These are phyloP conservation scores for Lineus longissimus DNA, from an alignment of 1,140 invertebrate genomes.

Conservation along the genomic window DNA sequence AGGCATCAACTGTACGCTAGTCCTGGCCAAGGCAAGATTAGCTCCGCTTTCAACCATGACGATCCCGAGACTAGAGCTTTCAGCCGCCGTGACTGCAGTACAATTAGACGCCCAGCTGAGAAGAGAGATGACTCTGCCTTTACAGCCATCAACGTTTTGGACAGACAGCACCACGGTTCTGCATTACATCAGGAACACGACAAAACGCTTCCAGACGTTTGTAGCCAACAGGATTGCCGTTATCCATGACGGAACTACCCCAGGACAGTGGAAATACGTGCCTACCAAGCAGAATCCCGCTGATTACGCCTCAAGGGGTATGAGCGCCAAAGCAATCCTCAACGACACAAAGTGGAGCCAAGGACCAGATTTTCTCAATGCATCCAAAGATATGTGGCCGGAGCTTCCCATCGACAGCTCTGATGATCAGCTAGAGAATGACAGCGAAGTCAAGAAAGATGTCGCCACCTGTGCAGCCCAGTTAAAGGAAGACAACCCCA, in stretches of 20 bases:
- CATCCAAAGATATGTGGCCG: too few species aligned
- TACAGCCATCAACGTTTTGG: constrained; percentile 2
- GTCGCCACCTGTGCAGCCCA: background rate
- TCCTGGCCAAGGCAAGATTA: constrained; percentile 8
- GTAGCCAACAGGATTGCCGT: background rate
- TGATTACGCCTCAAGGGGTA: constrained; percentile 6
- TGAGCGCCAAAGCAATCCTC: background rate
- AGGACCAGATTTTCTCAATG: constrained; percentile 6
- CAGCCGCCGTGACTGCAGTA: constrained; percentile 4
- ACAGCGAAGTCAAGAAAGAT: background rate
- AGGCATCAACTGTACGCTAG: background rate
- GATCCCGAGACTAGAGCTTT: constrained; percentile 14
- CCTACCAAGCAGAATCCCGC: constrained; percentile 3
- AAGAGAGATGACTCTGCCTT: background rate
- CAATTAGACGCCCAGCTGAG: constrained; percentile 1
- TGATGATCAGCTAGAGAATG: background rate
- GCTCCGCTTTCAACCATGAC: constrained; percentile 8
- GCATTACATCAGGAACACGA: constrained; percentile 7
- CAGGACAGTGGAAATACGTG: background rate
- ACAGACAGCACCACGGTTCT: constrained; percentile 13
- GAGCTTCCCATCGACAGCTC: background rate
- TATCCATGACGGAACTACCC: background rate
- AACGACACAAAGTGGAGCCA: constrained; percentile 2
- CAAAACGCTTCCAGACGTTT: constrained; percentile 2
- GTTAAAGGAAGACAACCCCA: background rate